These are phyloP conservation scores for Aphaenogaster floridana DNA, from an alignment of 1,140 invertebrate species.

Conservation along the genomic window DNA sequence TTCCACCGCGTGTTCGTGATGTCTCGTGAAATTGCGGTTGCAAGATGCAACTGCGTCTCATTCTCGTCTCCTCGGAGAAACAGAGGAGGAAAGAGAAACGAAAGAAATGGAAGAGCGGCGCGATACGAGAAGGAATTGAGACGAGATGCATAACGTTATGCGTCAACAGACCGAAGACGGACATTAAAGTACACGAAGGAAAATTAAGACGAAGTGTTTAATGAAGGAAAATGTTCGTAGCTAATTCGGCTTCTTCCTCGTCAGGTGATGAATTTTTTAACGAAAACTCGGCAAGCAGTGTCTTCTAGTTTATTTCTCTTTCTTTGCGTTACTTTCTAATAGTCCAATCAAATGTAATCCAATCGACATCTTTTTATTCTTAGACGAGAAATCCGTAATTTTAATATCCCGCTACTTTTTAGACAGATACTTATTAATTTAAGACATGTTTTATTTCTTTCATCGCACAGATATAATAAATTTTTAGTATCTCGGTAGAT, in stretches of 20 bases:
- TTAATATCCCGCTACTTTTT: not conserved
- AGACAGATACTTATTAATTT: not conserved
- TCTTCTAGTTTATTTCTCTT: slow-evolving; percentile 9
- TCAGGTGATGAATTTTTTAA: not conserved
- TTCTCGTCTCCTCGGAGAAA: not conserved
- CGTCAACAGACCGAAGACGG: slow-evolving; percentile 69
- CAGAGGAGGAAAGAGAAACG: not conserved
- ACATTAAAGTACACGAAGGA: slow-evolving; percentile 74
- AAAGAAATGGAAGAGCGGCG: slow-evolving; percentile 35
- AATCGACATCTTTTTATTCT: not conserved
- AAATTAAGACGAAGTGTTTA: slow-evolving; percentile 73
- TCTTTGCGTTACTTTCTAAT: slow-evolving; percentile 15
- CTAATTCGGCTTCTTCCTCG: not conserved
- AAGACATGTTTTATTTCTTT: not conserved
- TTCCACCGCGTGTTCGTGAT: slow-evolving; percentile 4
- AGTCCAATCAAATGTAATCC: not conserved
- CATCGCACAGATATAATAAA: no score
- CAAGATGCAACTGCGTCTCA: slow-evolving; percentile 36
- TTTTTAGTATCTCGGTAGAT: not conserved
- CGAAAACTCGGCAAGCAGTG: not conserved
- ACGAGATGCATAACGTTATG: slow-evolving; percentile 68
- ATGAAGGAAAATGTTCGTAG: slow-evolving; percentile 43
- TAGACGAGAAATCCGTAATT: slow-evolving; percentile 7
- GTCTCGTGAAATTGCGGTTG: slow-evolving; percentile 54
- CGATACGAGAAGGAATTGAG: slow-evolving; percentile 62